These are phyloP conservation scores for Clarias macrocephalus DNA, from an alignment of 2,113 vertebrate genomes.

Conservation along the genomic window DNA sequence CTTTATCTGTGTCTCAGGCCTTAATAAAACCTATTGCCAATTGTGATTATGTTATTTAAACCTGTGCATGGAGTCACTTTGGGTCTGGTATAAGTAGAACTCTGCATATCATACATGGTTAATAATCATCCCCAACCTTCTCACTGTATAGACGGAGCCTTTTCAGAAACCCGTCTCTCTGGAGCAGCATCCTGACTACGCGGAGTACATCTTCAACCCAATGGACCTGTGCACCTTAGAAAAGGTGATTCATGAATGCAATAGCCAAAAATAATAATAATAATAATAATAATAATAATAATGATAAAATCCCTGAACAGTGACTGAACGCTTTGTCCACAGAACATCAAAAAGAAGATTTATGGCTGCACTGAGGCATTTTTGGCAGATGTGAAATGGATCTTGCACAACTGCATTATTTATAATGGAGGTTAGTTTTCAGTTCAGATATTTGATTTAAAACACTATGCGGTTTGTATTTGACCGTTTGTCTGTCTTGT, in stretches of 20 bases:
- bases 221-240: constrained; percentile 98
- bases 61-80: background rate
- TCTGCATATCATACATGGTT: background rate
- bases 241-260: constrained; percentile 72
- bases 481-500: constrained; percentile 19
- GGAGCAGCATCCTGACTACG: constrained; percentile 97
- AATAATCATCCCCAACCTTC: background rate
- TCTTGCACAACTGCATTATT: constrained; percentile 99
- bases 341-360: constrained; percentile 99
- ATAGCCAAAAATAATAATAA: background rate
- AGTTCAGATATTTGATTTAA: constrained; percentile 13
- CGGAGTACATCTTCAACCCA: constrained; percentile 97
- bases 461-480: background rate
- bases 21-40: background rate
- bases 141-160: constrained; percentile 84
- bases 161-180: constrained; percentile 98
- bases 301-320: too few species aligned
- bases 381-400: constrained; percentile 97
- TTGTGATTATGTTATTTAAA: background rate
- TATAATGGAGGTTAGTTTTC: constrained; percentile 88
- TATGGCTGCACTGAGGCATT: constrained; percentile 98
- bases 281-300: background rate
- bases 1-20: background rate
- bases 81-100: too few species aligned
- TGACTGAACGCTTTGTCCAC: background rate